A percentile compares a stretch with the other conserved stretches of the same genome.
These are phyloP conservation scores for Nycteola revayana DNA, from an alignment of 2,888 invertebrate species.

Conservation along the genomic window DNA sequence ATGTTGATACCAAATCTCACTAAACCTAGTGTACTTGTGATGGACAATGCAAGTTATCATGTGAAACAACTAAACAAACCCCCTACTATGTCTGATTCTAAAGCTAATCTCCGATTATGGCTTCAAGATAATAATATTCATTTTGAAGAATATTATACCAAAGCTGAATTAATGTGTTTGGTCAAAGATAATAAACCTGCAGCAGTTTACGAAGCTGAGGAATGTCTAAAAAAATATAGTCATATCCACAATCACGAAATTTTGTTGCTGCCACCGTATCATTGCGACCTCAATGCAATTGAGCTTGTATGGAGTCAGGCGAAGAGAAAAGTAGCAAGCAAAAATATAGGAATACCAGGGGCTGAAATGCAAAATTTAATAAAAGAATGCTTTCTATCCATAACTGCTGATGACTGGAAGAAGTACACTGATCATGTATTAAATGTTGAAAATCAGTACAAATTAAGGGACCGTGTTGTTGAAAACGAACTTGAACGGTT, in stretches of 20 bases:
- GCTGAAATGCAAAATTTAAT: constrained; percentile 1
- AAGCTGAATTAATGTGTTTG: not conserved
- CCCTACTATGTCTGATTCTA: constrained; percentile 5
- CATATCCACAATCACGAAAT: not conserved
- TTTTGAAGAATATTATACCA: constrained; percentile 6
- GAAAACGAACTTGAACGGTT: constrained; percentile 1
- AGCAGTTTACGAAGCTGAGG: not conserved
- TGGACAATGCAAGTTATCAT: constrained; percentile 11
- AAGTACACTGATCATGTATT: constrained; percentile 1
- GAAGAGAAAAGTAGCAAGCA: constrained; percentile 1
- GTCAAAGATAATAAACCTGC: not conserved
- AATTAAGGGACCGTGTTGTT: constrained; percentile 1
- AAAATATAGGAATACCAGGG: constrained; percentile 1
- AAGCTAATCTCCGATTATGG: constrained; percentile 9
- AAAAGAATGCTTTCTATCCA: constrained; percentile 1
- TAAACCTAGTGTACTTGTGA: constrained; percentile 12
- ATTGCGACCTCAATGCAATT: constrained; percentile 1
- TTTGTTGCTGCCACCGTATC: not conserved
- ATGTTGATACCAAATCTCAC: constrained; percentile 10
- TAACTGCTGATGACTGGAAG: constrained; percentile 1
- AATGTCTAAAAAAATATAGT: not conserved
- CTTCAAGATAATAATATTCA: constrained; percentile 9
- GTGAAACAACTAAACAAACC: constrained; percentile 9
- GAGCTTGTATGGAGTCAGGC: constrained; percentile 1
- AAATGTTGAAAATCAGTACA: not conserved